Evolutionary conservation across 2,888 invertebrate species (phyloP), one percentile per base, ranked within the genome.

Genomic region (Embidobia sp.): DNA sequence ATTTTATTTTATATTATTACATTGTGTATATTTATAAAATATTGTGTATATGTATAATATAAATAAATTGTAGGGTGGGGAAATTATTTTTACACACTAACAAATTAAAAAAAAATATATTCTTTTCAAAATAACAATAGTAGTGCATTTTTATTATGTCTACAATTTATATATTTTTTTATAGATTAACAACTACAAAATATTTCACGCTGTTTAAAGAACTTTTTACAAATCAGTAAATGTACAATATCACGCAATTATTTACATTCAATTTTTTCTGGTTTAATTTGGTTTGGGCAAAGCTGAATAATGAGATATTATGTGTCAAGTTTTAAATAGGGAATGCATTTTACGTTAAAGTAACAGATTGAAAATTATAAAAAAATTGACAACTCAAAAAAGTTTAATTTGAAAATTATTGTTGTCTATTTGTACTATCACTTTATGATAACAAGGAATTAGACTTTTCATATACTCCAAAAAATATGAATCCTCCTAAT

Each of bases 401-500:
- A n/a, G n/a, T n/a, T n/a, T n/a, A n/a, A n/a, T n/a, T n/a, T n/a
- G n/a, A n/a, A n/a, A n/a, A n/a, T n/a, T n/a, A n/a, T n/a, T n/a
- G n/a, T n/a, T n/a, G n/a, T n/a, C n/a, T n/a, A 7, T 35, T 35
- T 35, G 4, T 4, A 22, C 6, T 22, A 4, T 22, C 22, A 22
- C 22, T 22, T 22, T 22, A 42, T 0, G 16, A 44, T 16, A 44
- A 22, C n/a, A 72, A 18, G 5, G 31, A 46, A 7, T 27, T 64
- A 3, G 72, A 53, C 69, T 93, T 90, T 81, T 98, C 98, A 86
- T 98, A 99, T 0, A 94, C 94, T 0, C 98, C 98, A 87, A 99
- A 97, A 90, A 97, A 99, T 76, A 99, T 94, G 79, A 95, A 96
- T 0, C 98, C 99, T 0, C 99, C 99, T 1, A 97, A 82, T 79